These are phyloP conservation scores for Melanerpes aurifrons DNA, from an alignment of 2,113 vertebrate genomes.

Conservation along the genomic window DNA sequence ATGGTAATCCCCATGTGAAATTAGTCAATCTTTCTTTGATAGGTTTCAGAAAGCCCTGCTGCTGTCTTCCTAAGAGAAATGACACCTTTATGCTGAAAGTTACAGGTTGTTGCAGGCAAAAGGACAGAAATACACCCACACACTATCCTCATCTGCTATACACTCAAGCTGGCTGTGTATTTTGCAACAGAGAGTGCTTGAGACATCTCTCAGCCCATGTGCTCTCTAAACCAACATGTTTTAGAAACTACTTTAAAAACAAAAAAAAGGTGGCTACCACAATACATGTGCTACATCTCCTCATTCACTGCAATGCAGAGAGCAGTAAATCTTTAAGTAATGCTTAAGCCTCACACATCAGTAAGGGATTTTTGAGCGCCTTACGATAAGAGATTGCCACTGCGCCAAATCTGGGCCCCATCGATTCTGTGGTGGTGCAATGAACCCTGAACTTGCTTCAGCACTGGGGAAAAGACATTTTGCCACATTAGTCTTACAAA, in stretches of 20 bases:
- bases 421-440: not conserved
- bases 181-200: not conserved
- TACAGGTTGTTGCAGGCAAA: not conserved
- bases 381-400: not conserved
- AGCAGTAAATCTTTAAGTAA: not conserved
- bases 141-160: not conserved
- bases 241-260: not conserved
- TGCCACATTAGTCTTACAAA: not conserved
- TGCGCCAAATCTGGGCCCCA: not conserved
- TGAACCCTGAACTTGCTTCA: not conserved
- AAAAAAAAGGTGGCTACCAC: not conserved
- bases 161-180: not conserved
- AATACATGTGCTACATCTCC: not conserved
- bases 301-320: not conserved
- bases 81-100: not conserved
- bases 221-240: not conserved
- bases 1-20: not conserved
- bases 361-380: not conserved
- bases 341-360: not conserved
- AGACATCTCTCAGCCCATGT: not conserved
- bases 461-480: not conserved
- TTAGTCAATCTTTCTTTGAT: not conserved
- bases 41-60: not conserved
- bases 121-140: conserved; percentile 9
- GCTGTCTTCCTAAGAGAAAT: not conserved